Evolutionary conservation across 2,797 vertebrate species (phyloP), one percentile per base, ranked within the genome.

Genomic region (Fundulus diaphanus): DNA sequence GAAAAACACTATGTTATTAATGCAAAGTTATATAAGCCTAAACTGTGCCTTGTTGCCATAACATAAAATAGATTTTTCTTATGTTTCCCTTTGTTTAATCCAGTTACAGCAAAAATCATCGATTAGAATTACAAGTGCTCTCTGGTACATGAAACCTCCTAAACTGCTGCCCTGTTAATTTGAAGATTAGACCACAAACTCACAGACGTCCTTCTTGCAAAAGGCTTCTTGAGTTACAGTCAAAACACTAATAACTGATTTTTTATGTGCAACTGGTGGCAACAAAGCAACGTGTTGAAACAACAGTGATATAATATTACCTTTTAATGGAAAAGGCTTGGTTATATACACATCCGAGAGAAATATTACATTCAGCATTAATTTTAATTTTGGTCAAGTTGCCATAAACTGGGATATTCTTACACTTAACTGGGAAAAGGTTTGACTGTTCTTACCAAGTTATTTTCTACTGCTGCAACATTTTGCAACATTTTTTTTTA

Each of bases 51-150:
- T 33, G 27, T 63, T 83, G 73, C 82, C 82, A 22, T 20, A 49
- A 52, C 22, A 52, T 52, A 61, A 61, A 18, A 22, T 9, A 83
- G 77, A 76, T 78, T 81, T 85, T 79, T 73, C 80, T 61, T 3
- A 5, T 1, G 46, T 51, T 40, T 76, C 54, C 20, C 8, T 73
- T 72, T 67, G 68, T 74, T 85, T 81, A 63, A 51, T 76, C 46
- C 48, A 24, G 42, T 80, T 72, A 40, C 51, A 68, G 44, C 42
- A 70, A 73, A 49, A 59, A 74, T 42, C 52, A 79, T 78, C 74
- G 65, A 70, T 85, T 71, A 82, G 42, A 46, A 24, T 73, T 15
- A 72, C 70, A 63, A 42, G 73, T 11, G 77, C 65, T 67, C 56
- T 70, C 22, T 27, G 29, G 54, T 67, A 68, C 70, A 16, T 74